phyloP scores from a whole-genome alignment of 2,888 invertebrate species.

The Lymantria dispar region DNA sequence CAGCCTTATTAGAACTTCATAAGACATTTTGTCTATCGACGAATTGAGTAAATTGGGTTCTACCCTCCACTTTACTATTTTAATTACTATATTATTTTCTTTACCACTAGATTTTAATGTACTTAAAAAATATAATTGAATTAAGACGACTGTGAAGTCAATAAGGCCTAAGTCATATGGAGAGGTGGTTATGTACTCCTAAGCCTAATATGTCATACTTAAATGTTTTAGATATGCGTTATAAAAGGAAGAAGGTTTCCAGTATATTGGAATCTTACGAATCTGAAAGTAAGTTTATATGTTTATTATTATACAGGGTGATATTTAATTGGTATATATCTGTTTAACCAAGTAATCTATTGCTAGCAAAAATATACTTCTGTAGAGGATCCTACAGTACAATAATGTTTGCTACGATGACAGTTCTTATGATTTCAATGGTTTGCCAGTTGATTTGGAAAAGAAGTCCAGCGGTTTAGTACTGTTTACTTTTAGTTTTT shows the following conservation, averaged over 20 bases:
- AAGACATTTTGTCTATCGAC: no score
- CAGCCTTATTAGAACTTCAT: neutral
- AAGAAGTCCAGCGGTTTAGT: neutral
- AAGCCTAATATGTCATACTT: conserved; percentile 18
- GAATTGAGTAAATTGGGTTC: no score
- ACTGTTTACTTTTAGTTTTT: no score
- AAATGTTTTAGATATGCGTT: conserved; percentile 36
- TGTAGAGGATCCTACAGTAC: neutral
- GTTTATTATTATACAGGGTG: conserved; percentile 10
- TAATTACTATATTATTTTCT: no score
- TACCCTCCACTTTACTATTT: no score
- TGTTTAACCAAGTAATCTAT: neutral
- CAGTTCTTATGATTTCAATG: neutral
- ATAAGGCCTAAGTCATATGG: no score
- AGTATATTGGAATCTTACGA: conserved; percentile 50
- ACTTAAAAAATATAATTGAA: no score
- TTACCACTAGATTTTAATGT: no score
- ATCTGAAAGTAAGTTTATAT: conserved; percentile 63
- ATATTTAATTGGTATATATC: conserved; percentile 12
- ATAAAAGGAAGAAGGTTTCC: conserved; percentile 52
- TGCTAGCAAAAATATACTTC: neutral
- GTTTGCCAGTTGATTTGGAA: neutral
- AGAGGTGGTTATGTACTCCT: neutral
- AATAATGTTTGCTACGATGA: neutral
- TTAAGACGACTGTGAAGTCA: no score